phyloP scores from a whole-genome alignment of 1,140 invertebrate species.

The Drosophila truncata region DNA sequence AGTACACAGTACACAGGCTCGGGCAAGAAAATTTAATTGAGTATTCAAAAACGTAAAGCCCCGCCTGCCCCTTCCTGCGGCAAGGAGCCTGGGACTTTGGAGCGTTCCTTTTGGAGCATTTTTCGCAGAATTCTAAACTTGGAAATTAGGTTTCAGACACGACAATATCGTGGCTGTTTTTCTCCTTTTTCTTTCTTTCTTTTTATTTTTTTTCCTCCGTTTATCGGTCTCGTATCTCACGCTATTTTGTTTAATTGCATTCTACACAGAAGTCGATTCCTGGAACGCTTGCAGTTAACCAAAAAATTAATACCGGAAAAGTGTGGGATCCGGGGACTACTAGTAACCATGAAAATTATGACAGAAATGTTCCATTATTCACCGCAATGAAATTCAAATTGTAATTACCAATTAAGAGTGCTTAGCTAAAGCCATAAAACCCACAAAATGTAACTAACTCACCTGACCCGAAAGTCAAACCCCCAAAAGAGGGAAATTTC shows the following conservation, averaged over 20 bases:
- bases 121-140: slow-evolving; percentile 83
- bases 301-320: slow-evolving; percentile 67
- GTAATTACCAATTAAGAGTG: slow-evolving; percentile 78
- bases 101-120: slow-evolving; percentile 52
- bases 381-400: slow-evolving; percentile 49
- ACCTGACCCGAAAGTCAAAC: slow-evolving; percentile 17
- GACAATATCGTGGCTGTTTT: slow-evolving; percentile 42
- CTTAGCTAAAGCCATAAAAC: slow-evolving; percentile 52
- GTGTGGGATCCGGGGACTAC: slow-evolving; percentile 31
- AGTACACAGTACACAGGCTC: slow-evolving; percentile 33
- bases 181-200: not conserved
- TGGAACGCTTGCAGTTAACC: slow-evolving; percentile 71
- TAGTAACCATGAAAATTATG: slow-evolving; percentile 51
- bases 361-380: slow-evolving; percentile 42
- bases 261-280: slow-evolving; percentile 71
- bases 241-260: slow-evolving; percentile 83
- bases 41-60: slow-evolving; percentile 79
- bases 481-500: slow-evolving; percentile 20
- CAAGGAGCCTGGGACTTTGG: slow-evolving; percentile 7
- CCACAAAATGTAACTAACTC: slow-evolving; percentile 43
- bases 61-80: slow-evolving; percentile 12
- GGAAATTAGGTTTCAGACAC: slow-evolving; percentile 80
- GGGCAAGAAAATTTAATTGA: slow-evolving; percentile 77
- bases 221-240: slow-evolving; percentile 79
- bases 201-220: slow-evolving; percentile 24